Evolutionary conservation across 2,113 vertebrate genomes (phyloP), one percentile per base, ranked within the genome.

Genomic region (Pipa parva): DNA sequence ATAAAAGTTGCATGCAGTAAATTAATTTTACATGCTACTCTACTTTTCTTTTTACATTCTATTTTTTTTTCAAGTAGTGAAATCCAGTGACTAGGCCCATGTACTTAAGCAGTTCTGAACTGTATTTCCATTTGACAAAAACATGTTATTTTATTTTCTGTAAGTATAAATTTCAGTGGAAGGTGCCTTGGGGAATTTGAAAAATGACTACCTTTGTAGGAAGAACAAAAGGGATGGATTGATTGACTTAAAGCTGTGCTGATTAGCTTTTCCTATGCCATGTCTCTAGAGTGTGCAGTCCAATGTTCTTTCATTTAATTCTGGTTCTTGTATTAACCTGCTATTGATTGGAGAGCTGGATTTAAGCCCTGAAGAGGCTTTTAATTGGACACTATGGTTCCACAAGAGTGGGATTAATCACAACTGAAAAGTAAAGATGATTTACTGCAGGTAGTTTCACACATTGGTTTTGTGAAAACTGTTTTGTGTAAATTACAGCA

Each of bases 341-440:
- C 65, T 60, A 52, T 68, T 69, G 66, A 69, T 69, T 69, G 46
- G 48, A 54, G 33, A 61, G 66, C 11, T 51, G 66, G 66, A 59
- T 48, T 61, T 61, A 20, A 61, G 58, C 48, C 61, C 57, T 45
- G 57, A 54, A 61, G 58, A 45, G 36, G 33, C 33, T 69, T 50
- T 69, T 61, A 61, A 69, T 59, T 54, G 66, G 57, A 9, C 49
- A 45, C 57, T 42, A 29, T 69, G 48, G 49, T 61, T 52, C 57
- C 46, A 24, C 33, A 37, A 52, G 15, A 52, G 66, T 31, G 49
- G 48, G 33, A 26, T 48, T 60, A 58, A 69, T 69, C 66, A 69
- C 20, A 21, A 39, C 33, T 33, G 27, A 29, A 69, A 39, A 15
- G 33, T 20, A 21, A n/a, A 18, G 24, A 45, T 61, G 24, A 61